Evolutionary conservation across 2,888 invertebrate species (phyloP).

Genomic region (Sinhomidia bicolor): DNA sequence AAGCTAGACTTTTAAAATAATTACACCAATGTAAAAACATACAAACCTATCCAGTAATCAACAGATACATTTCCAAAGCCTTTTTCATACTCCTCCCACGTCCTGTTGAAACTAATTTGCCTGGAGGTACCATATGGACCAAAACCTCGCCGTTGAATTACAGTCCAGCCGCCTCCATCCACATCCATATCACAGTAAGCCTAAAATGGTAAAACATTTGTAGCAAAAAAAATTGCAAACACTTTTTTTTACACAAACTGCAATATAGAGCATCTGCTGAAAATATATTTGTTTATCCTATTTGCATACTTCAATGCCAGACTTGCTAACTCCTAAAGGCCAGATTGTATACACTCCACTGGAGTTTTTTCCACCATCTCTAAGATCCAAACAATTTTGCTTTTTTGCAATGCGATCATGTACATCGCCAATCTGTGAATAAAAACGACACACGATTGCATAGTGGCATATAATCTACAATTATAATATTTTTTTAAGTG

Average conservation of each 20-base stretch:
- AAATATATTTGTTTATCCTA: background rate
- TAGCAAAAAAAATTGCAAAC: no score
- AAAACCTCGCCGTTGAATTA: constrained; percentile 72
- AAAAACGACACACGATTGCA: background rate
- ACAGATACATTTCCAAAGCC: constrained; percentile 72
- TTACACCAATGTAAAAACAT: background rate
- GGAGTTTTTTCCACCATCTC: constrained; percentile 54
- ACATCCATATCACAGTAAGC: constrained; percentile 72
- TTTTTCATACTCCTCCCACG: constrained; percentile 76
- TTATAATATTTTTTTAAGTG: background rate
- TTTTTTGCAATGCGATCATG: constrained; percentile 65
- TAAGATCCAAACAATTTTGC: constrained; percentile 56
- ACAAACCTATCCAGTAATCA: constrained; percentile 76
- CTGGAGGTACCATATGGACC: constrained; percentile 42
- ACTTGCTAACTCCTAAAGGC: constrained; percentile 54
- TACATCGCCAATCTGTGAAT: constrained; percentile 57
- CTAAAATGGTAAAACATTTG: constrained; percentile 15
- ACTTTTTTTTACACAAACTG: no score
- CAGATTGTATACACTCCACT: constrained; percentile 64
- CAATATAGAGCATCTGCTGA: background rate
- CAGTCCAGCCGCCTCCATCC: constrained; percentile 76
- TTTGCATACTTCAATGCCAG: constrained; percentile 59
- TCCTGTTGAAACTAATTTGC: constrained; percentile 71
- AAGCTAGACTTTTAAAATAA: background rate
- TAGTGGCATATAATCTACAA: constrained; percentile 10